phyloP scores from a whole-genome alignment of 2,113 vertebrate genomes.

The Erpornis zantholeuca region DNA sequence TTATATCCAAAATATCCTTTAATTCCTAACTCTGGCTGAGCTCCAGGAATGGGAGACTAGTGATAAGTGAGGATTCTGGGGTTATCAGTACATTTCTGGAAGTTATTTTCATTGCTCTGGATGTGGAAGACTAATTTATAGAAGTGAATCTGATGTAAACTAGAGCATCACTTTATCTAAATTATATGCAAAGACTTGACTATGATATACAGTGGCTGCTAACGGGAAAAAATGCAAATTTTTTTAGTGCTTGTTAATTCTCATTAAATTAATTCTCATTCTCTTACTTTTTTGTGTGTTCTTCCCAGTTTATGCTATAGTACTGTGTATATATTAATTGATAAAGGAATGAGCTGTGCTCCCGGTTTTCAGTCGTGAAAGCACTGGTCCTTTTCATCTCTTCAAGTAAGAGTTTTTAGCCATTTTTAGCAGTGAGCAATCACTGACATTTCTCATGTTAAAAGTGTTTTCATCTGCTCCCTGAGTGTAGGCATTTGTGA shows the following conservation, averaged over 20 bases:
- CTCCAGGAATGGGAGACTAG: neutral
- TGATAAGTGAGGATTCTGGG: neutral
- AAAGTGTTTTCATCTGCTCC: neutral
- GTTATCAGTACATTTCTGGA: neutral
- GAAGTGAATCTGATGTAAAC: neutral
- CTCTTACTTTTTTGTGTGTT: neutral
- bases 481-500: neutral
- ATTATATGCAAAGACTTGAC: neutral
- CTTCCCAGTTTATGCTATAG: neutral
- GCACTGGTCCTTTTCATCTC: neutral
- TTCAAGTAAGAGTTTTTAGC: neutral
- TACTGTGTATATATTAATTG: neutral
- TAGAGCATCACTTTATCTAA: neutral
- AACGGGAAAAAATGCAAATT: fast-evolving
- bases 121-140: neutral
- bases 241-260: neutral
- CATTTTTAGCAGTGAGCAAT: neutral
- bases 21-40: neutral
- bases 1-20: neutral
- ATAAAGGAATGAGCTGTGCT: neutral
- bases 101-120: neutral
- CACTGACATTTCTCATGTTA: neutral
- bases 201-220: neutral
- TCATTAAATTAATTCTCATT: neutral
- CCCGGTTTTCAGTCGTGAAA: neutral